A percentile compares a stretch with the other conserved stretches of the same genome.
These are phyloP conservation scores for Drosophila pachea DNA, from an alignment of 1,140 invertebrate species.

Conservation along the genomic window DNA sequence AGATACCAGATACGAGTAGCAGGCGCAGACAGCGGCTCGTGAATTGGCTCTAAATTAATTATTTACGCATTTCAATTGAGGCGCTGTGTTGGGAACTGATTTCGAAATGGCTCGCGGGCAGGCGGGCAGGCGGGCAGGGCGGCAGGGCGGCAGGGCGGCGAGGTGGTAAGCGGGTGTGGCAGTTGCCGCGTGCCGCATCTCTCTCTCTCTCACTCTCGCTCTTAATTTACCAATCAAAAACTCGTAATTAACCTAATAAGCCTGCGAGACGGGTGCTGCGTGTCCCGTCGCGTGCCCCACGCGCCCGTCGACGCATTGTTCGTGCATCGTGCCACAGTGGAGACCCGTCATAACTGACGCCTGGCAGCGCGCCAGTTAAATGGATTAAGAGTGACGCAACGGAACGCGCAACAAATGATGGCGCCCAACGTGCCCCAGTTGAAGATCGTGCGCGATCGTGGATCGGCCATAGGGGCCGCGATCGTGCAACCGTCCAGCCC, in stretches of 20 bases:
- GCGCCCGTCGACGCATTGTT: constrained; percentile 37
- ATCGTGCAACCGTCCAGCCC: not conserved
- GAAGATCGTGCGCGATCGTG: constrained; percentile 37
- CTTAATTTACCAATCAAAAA: constrained; percentile 77
- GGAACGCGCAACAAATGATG: constrained; percentile 67
- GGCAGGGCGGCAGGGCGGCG: too few species aligned
- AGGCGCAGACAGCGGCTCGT: constrained; percentile 45
- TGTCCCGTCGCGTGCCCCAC: constrained; percentile 59
- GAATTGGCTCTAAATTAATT: constrained; percentile 75
- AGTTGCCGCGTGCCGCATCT: constrained; percentile 52
- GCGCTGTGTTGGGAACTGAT: constrained; percentile 67
- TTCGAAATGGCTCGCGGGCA: constrained; percentile 54
- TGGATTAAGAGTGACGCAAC: constrained; percentile 70
- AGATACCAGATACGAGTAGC: constrained; percentile 3
- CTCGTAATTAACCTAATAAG: constrained; percentile 76
- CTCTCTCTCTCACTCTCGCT: constrained; percentile 39
- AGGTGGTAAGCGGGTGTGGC: too few species aligned
- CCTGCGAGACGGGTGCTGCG: constrained; percentile 50
- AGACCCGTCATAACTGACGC: constrained; percentile 57
- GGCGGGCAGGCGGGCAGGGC: constrained; percentile 24
- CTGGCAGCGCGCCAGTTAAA: constrained; percentile 43
- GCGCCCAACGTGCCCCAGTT: constrained; percentile 37
- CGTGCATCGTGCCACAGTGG: constrained; percentile 1
- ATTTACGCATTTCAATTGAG: constrained; percentile 74
- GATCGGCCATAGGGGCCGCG: constrained; percentile 41